Conservation (phyloP, 2,797 vertebrate genomes). For the Delichon dasypus region DNA sequence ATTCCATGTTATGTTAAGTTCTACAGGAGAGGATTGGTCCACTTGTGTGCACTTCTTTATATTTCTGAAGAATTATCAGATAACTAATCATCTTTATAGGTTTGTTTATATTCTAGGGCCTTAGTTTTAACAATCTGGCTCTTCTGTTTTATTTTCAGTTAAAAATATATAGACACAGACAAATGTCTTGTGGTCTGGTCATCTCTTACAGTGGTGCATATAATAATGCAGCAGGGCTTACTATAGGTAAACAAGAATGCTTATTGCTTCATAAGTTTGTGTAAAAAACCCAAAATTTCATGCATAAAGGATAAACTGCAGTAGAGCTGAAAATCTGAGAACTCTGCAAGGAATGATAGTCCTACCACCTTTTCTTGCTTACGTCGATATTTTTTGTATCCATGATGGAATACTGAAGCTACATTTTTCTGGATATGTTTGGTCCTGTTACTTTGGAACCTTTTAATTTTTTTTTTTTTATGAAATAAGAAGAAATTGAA, state of each 20-base stretch:
- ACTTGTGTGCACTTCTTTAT: not conserved
- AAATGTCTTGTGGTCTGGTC: not conserved
- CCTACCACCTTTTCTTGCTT: not conserved
- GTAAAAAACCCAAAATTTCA: not conserved
- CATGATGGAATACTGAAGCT: not conserved
- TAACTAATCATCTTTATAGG: not conserved
- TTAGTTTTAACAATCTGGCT: not conserved
- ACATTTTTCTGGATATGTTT: not conserved
- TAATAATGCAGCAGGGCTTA: not conserved
- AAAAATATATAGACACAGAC: not conserved
- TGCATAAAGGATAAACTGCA: not conserved
- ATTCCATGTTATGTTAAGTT: not conserved
- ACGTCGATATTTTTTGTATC: not conserved
- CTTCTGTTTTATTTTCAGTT: not conserved
- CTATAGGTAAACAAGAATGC: not conserved
- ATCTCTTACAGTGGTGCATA: not conserved
- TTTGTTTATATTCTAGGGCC: not conserved
- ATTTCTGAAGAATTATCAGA: not conserved
- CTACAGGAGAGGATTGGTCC: not conserved
- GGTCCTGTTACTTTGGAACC: accelerated
- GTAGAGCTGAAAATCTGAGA: not conserved
- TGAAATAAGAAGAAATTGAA: not conserved
- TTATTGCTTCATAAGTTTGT: not conserved
- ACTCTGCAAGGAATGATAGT: not conserved
- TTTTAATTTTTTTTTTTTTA: not conserved